Evolutionary conservation across 2,113 vertebrate genomes (phyloP).

Genomic region (Meleagris gallopavo): DNA sequence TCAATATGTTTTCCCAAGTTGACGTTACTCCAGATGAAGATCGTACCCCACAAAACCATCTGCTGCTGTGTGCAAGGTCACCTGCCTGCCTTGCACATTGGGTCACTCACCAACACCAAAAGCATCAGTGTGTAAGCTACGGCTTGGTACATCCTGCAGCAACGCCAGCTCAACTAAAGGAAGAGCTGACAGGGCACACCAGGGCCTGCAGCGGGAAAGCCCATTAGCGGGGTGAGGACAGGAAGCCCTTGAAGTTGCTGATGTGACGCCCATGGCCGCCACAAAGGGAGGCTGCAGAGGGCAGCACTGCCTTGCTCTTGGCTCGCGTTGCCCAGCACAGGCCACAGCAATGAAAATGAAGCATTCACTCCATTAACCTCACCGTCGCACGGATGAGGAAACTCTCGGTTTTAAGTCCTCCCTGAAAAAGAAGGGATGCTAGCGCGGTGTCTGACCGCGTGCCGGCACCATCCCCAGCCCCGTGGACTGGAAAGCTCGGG

Average conservation of each 20-base stretch:
- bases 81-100: neutral
- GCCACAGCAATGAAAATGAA: neutral
- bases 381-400: neutral
- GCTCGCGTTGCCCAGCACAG: neutral
- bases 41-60: neutral
- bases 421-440: neutral
- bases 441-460: neutral
- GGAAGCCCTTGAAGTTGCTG: neutral
- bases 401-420: neutral
- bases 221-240: neutral
- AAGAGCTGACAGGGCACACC: neutral
- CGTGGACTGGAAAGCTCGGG: accelerated
- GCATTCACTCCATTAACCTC: neutral
- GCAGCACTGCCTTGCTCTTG: conserved; percentile 73
- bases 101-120: neutral
- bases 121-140: neutral
- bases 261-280: neutral
- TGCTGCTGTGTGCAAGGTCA: neutral
- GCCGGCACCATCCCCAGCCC: neutral
- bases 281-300: conserved; percentile 68
- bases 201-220: neutral
- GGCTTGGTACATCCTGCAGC: neutral
- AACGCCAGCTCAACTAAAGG: neutral
- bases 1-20: neutral
- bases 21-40: neutral